phyloP scores from a whole-genome alignment of 2,797 vertebrate species.

The Netta rufina region DNA sequence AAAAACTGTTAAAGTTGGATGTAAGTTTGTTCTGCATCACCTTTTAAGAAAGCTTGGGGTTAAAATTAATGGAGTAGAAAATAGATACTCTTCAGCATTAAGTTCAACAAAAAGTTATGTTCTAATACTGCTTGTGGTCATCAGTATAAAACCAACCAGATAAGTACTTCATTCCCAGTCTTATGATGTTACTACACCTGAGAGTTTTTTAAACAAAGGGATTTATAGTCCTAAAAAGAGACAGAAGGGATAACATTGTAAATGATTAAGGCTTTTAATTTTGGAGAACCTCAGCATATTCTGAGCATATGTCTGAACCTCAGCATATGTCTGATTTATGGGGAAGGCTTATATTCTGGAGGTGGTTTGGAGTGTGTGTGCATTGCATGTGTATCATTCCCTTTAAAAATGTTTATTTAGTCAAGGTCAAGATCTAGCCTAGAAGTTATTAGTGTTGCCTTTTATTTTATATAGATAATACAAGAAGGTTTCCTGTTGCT shows the following conservation, averaged over 20 bases:
- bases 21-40: slow-evolving; percentile 79
- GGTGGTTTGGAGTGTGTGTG: background rate
- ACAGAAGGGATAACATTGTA: background rate
- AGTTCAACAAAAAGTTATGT: background rate
- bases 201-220: background rate
- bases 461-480: background rate
- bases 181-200: background rate
- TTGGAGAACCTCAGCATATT: background rate
- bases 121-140: background rate
- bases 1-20: slow-evolving; percentile 91
- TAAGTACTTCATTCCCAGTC: background rate
- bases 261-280: background rate
- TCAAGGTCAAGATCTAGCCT: background rate
- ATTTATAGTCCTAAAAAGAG: background rate
- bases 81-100: background rate
- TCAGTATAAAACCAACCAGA: background rate
- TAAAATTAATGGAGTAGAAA: background rate
- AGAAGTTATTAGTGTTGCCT: background rate
- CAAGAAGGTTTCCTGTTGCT: background rate
- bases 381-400: background rate
- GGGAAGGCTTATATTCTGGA: background rate
- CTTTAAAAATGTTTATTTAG: background rate
- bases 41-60: background rate
- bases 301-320: background rate
- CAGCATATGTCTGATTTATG: background rate